These are phyloP conservation scores for Microctenopoma steveboyesi DNA, from an alignment of 2,797 vertebrate species.

Conservation along the genomic window DNA sequence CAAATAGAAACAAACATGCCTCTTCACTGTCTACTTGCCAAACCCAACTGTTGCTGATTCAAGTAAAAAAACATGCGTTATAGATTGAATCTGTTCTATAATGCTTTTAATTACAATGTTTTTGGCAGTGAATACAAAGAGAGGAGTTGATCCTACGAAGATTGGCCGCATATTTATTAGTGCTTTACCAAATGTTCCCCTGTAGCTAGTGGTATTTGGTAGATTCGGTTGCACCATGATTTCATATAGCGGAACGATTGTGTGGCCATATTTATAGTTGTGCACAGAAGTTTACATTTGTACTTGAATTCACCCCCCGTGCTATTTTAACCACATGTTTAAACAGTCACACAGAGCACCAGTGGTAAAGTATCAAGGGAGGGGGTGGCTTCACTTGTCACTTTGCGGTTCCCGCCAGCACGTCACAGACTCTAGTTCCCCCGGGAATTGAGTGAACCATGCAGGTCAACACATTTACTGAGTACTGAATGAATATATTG, in stretches of 20 bases:
- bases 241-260: conserved; percentile 22
- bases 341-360: conserved; percentile 69
- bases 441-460: conserved; percentile 72
- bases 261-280: conserved; percentile 53
- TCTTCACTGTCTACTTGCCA: background rate
- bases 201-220: background rate
- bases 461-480: conserved; percentile 62
- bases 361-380: conserved; percentile 49
- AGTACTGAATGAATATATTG: conserved; percentile 27
- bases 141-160: background rate
- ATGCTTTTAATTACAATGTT: background rate
- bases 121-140: conserved; percentile 6
- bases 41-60: conserved; percentile 2
- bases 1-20: conserved; percentile 6
- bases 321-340: conserved; percentile 66
- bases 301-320: conserved; percentile 50
- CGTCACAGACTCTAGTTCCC: conserved; percentile 70
- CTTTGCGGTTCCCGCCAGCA: conserved; percentile 75
- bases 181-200: conserved; percentile 1
- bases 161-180: background rate
- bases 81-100: background rate
- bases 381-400: conserved; percentile 75
- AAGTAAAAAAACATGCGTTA: background rate
- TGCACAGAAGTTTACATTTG: conserved; percentile 61
- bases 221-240: background rate